These are phyloP conservation scores for Anableps anableps DNA, from an alignment of 2,797 vertebrate species.

Conservation along the genomic window DNA sequence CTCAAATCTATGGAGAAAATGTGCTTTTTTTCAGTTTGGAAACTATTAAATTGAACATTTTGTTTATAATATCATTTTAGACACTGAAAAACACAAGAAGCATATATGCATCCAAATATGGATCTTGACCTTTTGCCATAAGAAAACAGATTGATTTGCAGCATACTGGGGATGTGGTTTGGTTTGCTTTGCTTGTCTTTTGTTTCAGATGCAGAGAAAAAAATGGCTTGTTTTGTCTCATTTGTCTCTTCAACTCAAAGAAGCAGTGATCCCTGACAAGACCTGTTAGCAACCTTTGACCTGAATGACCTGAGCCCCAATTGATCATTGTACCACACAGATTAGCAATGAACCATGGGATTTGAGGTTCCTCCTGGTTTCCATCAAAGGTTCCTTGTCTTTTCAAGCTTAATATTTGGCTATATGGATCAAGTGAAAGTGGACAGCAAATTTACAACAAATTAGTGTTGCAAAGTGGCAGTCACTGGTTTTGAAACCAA, in stretches of 20 bases:
- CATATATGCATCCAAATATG: slow-evolving; percentile 55
- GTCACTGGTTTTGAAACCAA: slow-evolving; percentile 42
- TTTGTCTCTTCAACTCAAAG: slow-evolving; percentile 58
- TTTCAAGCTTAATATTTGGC: slow-evolving; percentile 24
- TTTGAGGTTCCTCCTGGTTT: slow-evolving; percentile 43
- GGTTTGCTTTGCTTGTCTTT: slow-evolving; percentile 27
- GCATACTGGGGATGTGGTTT: slow-evolving; percentile 43
- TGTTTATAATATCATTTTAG: slow-evolving; percentile 56
- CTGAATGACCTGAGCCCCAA: slow-evolving; percentile 24
- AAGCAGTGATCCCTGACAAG: slow-evolving; percentile 60
- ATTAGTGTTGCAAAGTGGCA: slow-evolving; percentile 42
- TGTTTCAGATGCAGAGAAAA: slow-evolving; percentile 18
- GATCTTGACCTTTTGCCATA: slow-evolving; percentile 47
- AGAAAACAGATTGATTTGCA: slow-evolving; percentile 66
- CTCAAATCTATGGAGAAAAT: background rate
- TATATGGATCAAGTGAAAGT: slow-evolving; percentile 31
- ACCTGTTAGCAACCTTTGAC: slow-evolving; percentile 63
- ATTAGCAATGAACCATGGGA: slow-evolving; percentile 61
- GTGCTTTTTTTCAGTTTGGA: background rate
- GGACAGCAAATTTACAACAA: slow-evolving; percentile 43
- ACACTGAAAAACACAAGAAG: slow-evolving; percentile 42
- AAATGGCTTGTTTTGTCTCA: slow-evolving; percentile 65
- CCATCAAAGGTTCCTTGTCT: background rate
- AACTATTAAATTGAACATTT: slow-evolving; percentile 23
- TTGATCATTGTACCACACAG: slow-evolving; percentile 51